Percentiles rank a stretch among this genome's conserved stretches.
phyloP scores from a whole-genome alignment of 2,113 vertebrate genomes.

The Kryptolebias marmoratus region DNA sequence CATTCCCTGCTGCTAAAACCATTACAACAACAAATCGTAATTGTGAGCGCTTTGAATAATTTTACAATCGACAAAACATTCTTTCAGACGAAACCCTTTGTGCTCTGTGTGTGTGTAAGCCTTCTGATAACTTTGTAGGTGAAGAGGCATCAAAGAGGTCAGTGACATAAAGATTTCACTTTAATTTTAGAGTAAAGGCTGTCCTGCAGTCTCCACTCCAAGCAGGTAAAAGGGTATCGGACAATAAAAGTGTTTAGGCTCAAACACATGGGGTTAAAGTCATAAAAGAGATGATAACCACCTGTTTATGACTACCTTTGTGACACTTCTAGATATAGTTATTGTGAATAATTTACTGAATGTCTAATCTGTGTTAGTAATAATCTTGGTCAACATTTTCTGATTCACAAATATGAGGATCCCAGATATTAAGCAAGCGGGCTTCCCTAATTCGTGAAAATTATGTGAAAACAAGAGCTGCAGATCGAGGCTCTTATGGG shows the following conservation, averaged over 20 bases:
- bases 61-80: no score
- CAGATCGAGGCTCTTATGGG: background rate
- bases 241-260: background rate
- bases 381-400: background rate
- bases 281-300: background rate
- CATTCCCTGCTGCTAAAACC: conserved; percentile 8
- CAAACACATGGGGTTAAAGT: background rate
- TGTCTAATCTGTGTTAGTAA: background rate
- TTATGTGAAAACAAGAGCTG: fast-evolving
- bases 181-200: background rate
- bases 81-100: no score
- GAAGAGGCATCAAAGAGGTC: conserved; percentile 5
- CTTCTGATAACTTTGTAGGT: conserved; percentile 16
- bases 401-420: background rate
- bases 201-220: background rate
- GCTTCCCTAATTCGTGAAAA: background rate
- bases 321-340: background rate
- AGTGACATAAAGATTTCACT: conserved; percentile 16
- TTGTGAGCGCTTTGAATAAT: no score
- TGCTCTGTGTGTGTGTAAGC: background rate
- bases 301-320: background rate
- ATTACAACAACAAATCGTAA: background rate
- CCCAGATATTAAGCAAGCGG: background rate
- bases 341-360: background rate
- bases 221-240: conserved; percentile 31